These are phyloP conservation scores for Protobothrops flavoviridis DNA, from an alignment of 2,113 vertebrate genomes.

Conservation along the genomic window DNA sequence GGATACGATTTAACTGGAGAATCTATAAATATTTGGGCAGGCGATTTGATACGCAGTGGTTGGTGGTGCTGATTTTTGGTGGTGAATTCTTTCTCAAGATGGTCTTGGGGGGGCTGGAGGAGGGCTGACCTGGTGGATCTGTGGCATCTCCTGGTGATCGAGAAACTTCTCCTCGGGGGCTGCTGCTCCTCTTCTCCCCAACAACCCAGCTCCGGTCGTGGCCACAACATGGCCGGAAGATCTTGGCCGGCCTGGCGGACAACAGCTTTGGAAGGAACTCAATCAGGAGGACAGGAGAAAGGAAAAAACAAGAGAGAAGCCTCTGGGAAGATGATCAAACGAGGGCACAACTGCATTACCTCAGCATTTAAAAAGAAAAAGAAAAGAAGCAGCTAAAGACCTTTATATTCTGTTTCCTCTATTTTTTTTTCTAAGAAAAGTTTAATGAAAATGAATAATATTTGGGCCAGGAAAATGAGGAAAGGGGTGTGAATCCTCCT, in stretches of 20 bases:
- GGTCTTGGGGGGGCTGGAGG: not conserved
- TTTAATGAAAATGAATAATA: conserved; percentile 36
- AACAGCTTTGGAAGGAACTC: conserved; percentile 49
- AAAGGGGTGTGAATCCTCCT: conserved; percentile 42
- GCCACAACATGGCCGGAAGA: conserved; percentile 36
- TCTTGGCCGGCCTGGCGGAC: conserved; percentile 20
- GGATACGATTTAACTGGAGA: conserved; percentile 51
- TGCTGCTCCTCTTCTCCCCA: conserved; percentile 11
- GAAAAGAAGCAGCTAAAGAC: conserved; percentile 60
- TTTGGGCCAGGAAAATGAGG: conserved; percentile 47
- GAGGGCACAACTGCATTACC: conserved; percentile 75
- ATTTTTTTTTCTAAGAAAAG: conserved; percentile 49
- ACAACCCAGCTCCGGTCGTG: not conserved
- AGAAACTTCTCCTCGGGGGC: conserved; percentile 10
- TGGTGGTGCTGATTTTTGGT: conserved; percentile 47
- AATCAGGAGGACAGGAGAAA: conserved; percentile 45
- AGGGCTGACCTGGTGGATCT: conserved; percentile 19
- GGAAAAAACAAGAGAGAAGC: conserved; percentile 35
- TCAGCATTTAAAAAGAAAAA: conserved; percentile 60
- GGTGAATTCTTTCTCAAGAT: conserved; percentile 41
- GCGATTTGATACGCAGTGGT: conserved; percentile 43
- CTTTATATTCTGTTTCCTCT: conserved; percentile 60
- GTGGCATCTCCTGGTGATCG: not conserved
- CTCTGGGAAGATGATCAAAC: conserved; percentile 70
- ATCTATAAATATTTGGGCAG: conserved; percentile 60